phyloP scores from a whole-genome alignment of 2,113 vertebrate genomes.

The Ophthalmolycus amberensis region DNA sequence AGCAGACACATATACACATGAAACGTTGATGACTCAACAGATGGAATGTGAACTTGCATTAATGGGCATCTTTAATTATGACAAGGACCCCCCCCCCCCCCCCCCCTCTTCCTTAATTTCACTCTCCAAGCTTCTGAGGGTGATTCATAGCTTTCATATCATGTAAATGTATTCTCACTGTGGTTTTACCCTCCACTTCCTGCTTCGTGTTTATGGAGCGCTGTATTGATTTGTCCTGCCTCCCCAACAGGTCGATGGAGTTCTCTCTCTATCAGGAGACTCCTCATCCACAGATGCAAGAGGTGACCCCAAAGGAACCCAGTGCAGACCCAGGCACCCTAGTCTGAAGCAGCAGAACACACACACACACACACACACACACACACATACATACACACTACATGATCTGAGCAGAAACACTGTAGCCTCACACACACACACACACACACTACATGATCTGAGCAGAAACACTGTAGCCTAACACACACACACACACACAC shows the following conservation, averaged over 20 bases:
- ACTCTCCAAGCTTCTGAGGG: background rate
- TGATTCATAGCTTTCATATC: constrained; percentile 4
- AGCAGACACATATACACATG: background rate
- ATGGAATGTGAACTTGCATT: background rate
- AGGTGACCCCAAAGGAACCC: constrained; percentile 84
- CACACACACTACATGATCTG: no score
- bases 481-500: no score
- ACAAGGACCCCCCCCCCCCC: background rate
- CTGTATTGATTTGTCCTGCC: constrained; percentile 47
- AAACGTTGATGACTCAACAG: background rate
- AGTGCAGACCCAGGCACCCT: constrained; percentile 87
- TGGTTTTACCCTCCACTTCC: constrained; percentile 6
- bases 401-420: no score
- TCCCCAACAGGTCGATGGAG: constrained; percentile 85
- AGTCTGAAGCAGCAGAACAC: constrained; percentile 81
- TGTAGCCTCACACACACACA: no score
- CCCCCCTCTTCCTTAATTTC: background rate
- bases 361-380: constrained; percentile 29
- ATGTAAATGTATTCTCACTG: background rate
- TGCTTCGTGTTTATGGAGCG: background rate
- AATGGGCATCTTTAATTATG: background rate
- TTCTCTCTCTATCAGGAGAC: constrained; percentile 88
- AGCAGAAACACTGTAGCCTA: no score
- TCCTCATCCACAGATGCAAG: constrained; percentile 83
- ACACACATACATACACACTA: background rate